Evolutionary conservation across 2,888 invertebrate species (phyloP).

Genomic region (Drosophila anomelani): DNA sequence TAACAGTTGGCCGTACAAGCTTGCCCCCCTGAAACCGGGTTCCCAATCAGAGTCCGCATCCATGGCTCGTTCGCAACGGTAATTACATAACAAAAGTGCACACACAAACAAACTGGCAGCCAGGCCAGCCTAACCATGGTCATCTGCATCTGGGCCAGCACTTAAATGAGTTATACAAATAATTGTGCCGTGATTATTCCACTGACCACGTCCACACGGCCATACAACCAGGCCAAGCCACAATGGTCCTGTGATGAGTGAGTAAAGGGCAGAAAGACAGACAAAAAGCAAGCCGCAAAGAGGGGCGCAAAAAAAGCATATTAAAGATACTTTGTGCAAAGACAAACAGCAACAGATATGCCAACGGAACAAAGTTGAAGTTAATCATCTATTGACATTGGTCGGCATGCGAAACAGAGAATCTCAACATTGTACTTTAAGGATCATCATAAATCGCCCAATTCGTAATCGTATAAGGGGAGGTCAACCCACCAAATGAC

Average conservation of each 20-base stretch:
- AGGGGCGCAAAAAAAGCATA: slow-evolving; percentile 4
- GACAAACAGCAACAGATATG: slow-evolving; percentile 11
- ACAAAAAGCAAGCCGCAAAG: slow-evolving; percentile 16
- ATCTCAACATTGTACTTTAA: slow-evolving; percentile 6
- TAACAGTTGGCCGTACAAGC: slow-evolving; percentile 71
- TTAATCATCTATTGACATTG: slow-evolving; percentile 38
- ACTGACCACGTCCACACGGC: slow-evolving; percentile 46
- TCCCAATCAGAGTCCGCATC: slow-evolving; percentile 14
- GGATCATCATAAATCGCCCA: slow-evolving; percentile 39
- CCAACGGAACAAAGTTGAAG: slow-evolving; percentile 3
- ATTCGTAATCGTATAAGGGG: slow-evolving; percentile 26
- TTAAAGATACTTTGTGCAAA: slow-evolving; percentile 36
- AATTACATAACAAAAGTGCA: slow-evolving; percentile 72
- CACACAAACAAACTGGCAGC: slow-evolving; percentile 38
- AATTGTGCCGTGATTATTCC: slow-evolving; percentile 62
- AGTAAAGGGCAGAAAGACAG: neutral
- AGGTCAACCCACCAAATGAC: slow-evolving; percentile 46
- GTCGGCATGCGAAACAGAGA: neutral
- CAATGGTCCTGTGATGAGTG: slow-evolving; percentile 34
- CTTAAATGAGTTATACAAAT: slow-evolving; percentile 66
- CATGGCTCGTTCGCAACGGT: slow-evolving; percentile 46
- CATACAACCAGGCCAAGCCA: slow-evolving; percentile 4
- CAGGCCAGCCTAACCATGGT: slow-evolving; percentile 23
- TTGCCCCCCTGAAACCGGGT: slow-evolving; percentile 7
- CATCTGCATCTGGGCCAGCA: slow-evolving; percentile 47